Base-by-base conservation (phyloP, 1,140 invertebrate genomes). In the Leptinotarsa lineolata region DNA sequence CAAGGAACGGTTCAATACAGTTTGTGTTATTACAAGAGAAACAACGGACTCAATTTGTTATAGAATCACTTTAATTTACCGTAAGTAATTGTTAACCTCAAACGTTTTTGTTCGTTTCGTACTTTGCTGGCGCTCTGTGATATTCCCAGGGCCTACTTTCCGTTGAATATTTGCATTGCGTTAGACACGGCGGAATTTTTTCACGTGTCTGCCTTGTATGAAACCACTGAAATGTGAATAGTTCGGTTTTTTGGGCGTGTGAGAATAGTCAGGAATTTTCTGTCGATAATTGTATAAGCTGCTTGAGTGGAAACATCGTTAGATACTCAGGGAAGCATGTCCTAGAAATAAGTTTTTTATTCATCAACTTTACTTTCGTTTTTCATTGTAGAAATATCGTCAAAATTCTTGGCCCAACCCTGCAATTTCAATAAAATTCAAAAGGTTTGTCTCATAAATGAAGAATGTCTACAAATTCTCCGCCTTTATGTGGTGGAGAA, bases 81-180 rank as follows among this genome's bases (percentile, higher is more conserved):
- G 64, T 66, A 66, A 66, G 30, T 44, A 66, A 66, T 66, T 66
- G 64, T 66, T 66, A 66, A 66, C 64, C 64, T 66, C 64, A 66
- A 54, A 54, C 48, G 48, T 54, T 54, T 54, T 54, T 54, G n/a
- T 54, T 54, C n/a, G 48, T 54, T 54, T 54, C 48, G 48, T 54
- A 54, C 48, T 18, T 54, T 15, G 48, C 48, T 54, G 48, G 48
- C 48, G 48, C 61, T n/a, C 58, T 64, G 21, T 64, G 21, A 66
- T 15, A 39, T 66, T 66, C 64, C 64, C 64, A 66, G 64, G 64
- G n/a, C 64, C 64, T 66, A 66, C 64, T 66, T 66, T 66, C 64
- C 21, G 48, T 15, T 18, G 48, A 54, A 54, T 54, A 54, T 54
- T 54, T 54, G 48, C 48, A 54, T 54, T 54, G n/a, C 15, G 48